Conservation (phyloP, 2,797 vertebrate genomes). For the Graptemys geographica region DNA sequence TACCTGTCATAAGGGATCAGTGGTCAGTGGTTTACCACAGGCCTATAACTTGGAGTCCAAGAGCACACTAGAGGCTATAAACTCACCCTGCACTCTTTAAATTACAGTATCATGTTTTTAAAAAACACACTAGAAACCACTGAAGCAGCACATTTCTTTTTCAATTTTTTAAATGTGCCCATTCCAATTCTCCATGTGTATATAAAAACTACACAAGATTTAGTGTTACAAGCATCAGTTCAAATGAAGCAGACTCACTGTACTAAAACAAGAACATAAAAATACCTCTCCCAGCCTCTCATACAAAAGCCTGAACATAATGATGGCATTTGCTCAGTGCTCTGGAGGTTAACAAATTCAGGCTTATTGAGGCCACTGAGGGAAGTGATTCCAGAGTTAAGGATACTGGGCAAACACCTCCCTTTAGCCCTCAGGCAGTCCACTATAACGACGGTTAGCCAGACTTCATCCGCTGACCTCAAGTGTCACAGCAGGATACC, state of each 20-base stretch:
- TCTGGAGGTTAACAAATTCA: neutral
- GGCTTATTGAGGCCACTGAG: neutral
- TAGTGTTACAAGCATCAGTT: neutral
- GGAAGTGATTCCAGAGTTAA: neutral
- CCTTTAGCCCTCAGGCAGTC: fast-evolving
- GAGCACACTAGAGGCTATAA: neutral
- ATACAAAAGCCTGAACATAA: neutral
- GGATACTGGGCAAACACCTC: neutral
- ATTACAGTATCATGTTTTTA: neutral
- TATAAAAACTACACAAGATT: neutral
- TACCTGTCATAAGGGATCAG: neutral
- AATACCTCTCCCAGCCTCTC: neutral
- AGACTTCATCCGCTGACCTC: neutral
- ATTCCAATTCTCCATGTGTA: neutral
- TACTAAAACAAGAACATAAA: neutral
- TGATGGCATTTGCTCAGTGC: neutral
- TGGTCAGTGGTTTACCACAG: neutral
- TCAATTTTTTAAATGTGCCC: neutral
- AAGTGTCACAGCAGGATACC: neutral
- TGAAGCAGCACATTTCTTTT: neutral
- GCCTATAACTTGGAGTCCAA: neutral
- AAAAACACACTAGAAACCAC: neutral
- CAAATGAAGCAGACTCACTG: neutral
- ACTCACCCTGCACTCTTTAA: neutral
- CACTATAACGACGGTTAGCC: neutral